phyloP scores from a whole-genome alignment of 92 coral and sea anemone genomes.

The Blastomussa wellsi region DNA sequence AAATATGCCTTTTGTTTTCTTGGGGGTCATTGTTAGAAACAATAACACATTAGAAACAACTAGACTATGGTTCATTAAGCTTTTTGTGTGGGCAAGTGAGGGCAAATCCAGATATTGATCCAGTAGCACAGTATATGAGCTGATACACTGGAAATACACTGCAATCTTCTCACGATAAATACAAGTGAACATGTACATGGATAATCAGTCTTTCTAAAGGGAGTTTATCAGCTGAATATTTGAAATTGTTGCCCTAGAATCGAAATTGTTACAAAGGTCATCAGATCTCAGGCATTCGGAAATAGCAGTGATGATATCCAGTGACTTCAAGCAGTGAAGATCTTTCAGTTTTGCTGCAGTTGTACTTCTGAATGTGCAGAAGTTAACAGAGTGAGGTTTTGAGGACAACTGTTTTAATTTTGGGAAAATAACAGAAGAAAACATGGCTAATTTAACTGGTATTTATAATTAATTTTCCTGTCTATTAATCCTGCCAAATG shows the following conservation, averaged over 20 bases:
- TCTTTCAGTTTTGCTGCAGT: background rate
- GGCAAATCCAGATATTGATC: slow-evolving; percentile 18
- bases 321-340: background rate
- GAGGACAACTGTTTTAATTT: background rate
- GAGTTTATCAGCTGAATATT: slow-evolving; percentile 1
- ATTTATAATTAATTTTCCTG: background rate
- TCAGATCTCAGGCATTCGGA: background rate
- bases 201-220: background rate
- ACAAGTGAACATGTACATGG: background rate
- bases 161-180: background rate
- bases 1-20: slow-evolving; percentile 22
- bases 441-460: slow-evolving; percentile 35
- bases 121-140: slow-evolving; percentile 17
- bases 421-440: background rate
- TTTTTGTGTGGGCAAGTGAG: slow-evolving; percentile 30
- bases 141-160: background rate
- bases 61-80: background rate
- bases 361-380: background rate
- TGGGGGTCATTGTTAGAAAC: slow-evolving; percentile 25
- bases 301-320: slow-evolving; percentile 13
- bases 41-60: slow-evolving; percentile 20
- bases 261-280: slow-evolving; percentile 23
- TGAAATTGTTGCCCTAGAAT: background rate
- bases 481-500: background rate
- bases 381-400: background rate